Evolutionary conservation across 2,888 invertebrate species (phyloP).

Genomic region (Anaspis maculata): DNA sequence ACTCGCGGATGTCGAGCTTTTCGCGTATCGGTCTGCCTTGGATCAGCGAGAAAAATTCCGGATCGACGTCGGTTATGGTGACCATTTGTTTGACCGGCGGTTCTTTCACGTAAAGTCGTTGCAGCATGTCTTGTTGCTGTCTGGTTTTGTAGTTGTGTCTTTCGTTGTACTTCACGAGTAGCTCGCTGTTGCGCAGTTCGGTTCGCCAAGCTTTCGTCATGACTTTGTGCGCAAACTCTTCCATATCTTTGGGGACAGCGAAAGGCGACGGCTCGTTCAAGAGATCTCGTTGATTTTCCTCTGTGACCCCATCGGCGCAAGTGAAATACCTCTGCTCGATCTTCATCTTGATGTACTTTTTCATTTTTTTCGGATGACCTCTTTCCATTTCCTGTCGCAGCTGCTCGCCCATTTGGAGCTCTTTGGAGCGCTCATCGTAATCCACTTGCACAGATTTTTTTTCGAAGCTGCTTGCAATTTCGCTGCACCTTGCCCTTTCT

Average conservation of each 20-base stretch:
- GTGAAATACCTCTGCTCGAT: too few relatives aligned
- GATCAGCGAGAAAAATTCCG: conserved; percentile 55
- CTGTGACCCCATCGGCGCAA: conserved; percentile 23
- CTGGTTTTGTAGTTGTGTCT: conserved; percentile 33
- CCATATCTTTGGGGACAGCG: conserved; percentile 38
- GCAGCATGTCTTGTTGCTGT: conserved; percentile 46
- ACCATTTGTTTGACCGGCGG: conserved; percentile 44
- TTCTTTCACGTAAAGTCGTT: conserved; percentile 50
- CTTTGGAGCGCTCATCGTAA: not conserved
- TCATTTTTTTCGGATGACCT: too few relatives aligned
- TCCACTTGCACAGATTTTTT: too few relatives aligned
- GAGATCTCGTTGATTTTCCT: conserved; percentile 30
- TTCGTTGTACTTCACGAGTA: conserved; percentile 29
- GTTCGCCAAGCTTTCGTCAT: conserved; percentile 38
- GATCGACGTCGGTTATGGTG: conserved; percentile 57
- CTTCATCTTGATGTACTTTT: too few relatives aligned
- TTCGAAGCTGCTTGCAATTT: too few relatives aligned
- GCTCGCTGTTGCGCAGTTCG: conserved; percentile 28
- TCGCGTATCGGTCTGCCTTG: conserved; percentile 53
- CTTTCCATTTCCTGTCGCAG: not conserved
- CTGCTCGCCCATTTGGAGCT: not conserved
- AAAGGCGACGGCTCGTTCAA: conserved; percentile 41
- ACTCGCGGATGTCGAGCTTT: conserved; percentile 51
- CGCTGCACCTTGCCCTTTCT: too few relatives aligned
- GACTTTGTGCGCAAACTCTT: conserved; percentile 41